phyloP scores from a whole-genome alignment of 1,140 invertebrate species.

The Aphidius ervi region DNA sequence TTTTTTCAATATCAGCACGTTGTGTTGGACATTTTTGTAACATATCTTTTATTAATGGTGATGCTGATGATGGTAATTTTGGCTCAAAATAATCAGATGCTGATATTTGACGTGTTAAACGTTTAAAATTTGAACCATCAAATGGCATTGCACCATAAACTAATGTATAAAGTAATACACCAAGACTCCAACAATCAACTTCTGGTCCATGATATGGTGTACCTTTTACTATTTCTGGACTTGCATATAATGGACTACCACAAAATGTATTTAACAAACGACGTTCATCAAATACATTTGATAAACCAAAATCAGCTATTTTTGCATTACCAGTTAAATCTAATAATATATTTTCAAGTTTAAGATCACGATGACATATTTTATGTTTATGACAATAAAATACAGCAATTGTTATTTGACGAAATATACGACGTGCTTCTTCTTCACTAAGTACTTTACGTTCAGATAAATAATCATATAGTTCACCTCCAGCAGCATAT shows the following conservation, averaged over 20 bases:
- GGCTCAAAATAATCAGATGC: constrained; percentile 97
- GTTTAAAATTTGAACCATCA: constrained; percentile 96
- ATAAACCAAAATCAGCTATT: constrained; percentile 98
- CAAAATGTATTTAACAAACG: constrained; percentile 91
- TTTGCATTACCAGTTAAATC: constrained; percentile 95
- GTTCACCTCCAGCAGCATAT: constrained; percentile 95
- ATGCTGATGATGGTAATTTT: constrained; percentile 87
- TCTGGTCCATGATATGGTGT: constrained; percentile 97
- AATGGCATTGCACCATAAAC: constrained; percentile 99
- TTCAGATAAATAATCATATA: constrained; percentile 97
- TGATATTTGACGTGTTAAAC: constrained; percentile 94
- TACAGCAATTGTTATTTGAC: constrained; percentile 95
- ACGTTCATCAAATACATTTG: constrained; percentile 93
- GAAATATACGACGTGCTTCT: constrained; percentile 92
- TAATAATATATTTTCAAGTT: constrained; percentile 96
- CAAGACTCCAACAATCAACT: constrained; percentile 93
- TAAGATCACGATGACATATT: constrained; percentile 96
- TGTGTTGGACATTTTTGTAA: constrained; percentile 85
- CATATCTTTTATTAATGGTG: constrained; percentile 90
- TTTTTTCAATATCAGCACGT: constrained; percentile 88
- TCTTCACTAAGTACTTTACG: constrained; percentile 84
- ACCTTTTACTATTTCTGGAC: constrained; percentile 98
- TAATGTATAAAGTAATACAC: constrained; percentile 94
- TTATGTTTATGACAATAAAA: constrained; percentile 99
- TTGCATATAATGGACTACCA: constrained; percentile 96